phyloP scores from a whole-genome alignment of 2,113 vertebrate species.

The Pogonocichla stellata region DNA sequence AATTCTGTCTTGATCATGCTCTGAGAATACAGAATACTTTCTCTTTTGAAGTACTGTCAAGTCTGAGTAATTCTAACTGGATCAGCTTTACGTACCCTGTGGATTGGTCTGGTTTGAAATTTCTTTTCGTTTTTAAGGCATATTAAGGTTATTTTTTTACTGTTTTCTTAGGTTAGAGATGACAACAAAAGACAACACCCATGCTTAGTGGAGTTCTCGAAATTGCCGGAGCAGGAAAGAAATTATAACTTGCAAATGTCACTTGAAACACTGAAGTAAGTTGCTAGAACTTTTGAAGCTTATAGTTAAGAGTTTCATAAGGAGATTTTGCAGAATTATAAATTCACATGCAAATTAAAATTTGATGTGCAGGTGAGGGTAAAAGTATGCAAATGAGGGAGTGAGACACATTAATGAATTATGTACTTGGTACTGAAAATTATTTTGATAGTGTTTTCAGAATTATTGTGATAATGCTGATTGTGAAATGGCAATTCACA shows the following conservation, averaged over 20 bases:
- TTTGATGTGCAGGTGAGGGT: neutral
- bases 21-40: neutral
- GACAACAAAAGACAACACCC: slow-evolving; percentile 97
- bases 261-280: slow-evolving; percentile 93
- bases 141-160: neutral
- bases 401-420: neutral
- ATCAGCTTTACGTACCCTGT: neutral
- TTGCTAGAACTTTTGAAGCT: neutral
- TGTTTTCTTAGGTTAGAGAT: slow-evolving; percentile 84
- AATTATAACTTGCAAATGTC: slow-evolving; percentile 98
- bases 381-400: neutral
- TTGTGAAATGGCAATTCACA: neutral
- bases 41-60: neutral
- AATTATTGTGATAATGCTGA: neutral
- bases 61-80: neutral
- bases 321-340: neutral
- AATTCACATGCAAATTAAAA: neutral
- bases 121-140: neutral
- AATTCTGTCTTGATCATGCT: neutral
- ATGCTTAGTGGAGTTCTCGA: slow-evolving; percentile 93
- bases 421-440: neutral
- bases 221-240: slow-evolving; percentile 92
- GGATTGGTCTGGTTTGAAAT: neutral
- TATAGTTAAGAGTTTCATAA: neutral
- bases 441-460: neutral